phyloP scores from a whole-genome alignment of 2,797 vertebrate genomes.

The Coregonus ussuriensis region DNA sequence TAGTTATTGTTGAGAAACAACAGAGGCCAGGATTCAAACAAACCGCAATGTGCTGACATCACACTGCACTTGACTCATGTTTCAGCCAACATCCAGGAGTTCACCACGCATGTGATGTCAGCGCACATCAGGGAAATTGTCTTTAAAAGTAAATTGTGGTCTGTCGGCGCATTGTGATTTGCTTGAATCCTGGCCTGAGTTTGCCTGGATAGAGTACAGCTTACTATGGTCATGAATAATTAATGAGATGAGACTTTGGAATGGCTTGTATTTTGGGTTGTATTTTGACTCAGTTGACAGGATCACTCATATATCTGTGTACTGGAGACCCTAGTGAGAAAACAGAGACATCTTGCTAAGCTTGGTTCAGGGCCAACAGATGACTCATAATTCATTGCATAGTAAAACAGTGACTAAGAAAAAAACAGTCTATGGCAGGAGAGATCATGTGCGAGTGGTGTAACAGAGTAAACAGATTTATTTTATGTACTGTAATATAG shows the following conservation, averaged over 20 bases:
- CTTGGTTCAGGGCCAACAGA: constrained; percentile 10
- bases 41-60: background rate
- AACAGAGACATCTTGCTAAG: constrained; percentile 14
- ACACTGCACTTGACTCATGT: background rate
- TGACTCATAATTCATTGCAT: background rate
- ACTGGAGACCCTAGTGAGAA: background rate
- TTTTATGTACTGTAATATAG: too few species aligned
- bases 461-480: too few species aligned
- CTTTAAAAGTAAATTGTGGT: background rate
- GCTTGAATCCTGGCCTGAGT: background rate
- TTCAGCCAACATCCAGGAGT: too few species aligned
- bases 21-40: background rate
- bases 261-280: constrained; percentile 28
- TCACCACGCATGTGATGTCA: too few species aligned
- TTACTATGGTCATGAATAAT: constrained; percentile 47
- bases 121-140: background rate
- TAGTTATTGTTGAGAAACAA: too few species aligned
- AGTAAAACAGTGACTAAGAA: background rate
- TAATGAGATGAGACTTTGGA: constrained; percentile 29
- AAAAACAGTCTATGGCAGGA: too few species aligned
- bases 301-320: constrained; percentile 27
- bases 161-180: background rate
- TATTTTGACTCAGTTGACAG: constrained; percentile 30
- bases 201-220: constrained; percentile 19
- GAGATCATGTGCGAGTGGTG: too few species aligned